Evolutionary conservation across 2,797 vertebrate genomes (phyloP), one percentile per base, ranked within the genome.

Genomic region (Alca torda): DNA sequence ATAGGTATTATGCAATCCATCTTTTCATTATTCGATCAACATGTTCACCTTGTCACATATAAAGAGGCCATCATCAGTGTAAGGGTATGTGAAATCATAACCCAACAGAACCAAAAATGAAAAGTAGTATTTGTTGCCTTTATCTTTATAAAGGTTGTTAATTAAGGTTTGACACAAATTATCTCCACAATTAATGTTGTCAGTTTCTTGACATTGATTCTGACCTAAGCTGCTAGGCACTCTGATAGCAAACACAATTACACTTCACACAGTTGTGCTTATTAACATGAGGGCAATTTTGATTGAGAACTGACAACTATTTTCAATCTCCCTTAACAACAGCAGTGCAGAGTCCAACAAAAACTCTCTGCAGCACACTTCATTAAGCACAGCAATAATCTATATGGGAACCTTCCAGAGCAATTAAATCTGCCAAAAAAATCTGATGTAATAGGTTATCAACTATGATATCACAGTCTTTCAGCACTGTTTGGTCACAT

Each of bases 331-430:
- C 82, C 90, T 78, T 89, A 85, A 96, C 92, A 95, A 95, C 37
- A 79, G 67, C 65, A 90, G 67, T 75, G 20, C 48, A 84, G 50
- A 95, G 77, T 83, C 94, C 68, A 96, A 95, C 85, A 96, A 96
- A 96, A 95, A 89, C 37, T 91, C 70, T 95, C 77, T 65, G 60
- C 45, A 83, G 88, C 54, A 96, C 63, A 90, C 76, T 94, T 96
- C 94, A 96, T 94, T 97, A 97, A 94, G 21, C 74, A 97, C 57
- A 92, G 77, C 85, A 95, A 94, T 90, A 92, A 92, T 92, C 65
- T 96, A 93, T 25, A 68, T 86, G 50, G 75, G 93, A 97, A 97
- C 28, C 77, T 90, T 46, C 80, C 60, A 95, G 48, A 80, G 79
- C 86, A 88, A 83, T 76, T 86, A 95, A 89, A 96, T 96, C 77